Evolutionary conservation across 2,888 invertebrate genomes (phyloP).

Genomic region (Idaea straminata): DNA sequence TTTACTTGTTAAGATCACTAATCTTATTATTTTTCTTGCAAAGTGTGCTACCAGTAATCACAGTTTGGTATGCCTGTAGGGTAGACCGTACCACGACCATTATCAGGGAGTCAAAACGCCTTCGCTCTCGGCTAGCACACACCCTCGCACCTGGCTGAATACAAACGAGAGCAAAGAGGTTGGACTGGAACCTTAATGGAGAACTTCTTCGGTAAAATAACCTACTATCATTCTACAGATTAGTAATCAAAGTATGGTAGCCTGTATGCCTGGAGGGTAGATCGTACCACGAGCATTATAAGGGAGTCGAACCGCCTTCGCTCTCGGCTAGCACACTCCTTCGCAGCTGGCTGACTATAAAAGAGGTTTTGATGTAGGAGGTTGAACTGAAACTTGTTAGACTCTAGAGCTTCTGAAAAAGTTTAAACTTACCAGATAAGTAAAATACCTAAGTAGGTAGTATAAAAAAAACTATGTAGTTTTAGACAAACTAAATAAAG

Average conservation of each 20-base stretch:
- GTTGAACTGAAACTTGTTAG: not conserved
- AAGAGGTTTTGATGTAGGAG: not conserved
- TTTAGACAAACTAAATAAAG: not conserved
- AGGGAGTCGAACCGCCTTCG: not conserved
- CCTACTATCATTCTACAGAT: not conserved
- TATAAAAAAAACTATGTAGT: too few species aligned
- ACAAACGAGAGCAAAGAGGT: not conserved
- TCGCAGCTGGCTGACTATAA: not conserved
- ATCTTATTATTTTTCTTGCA: constrained; percentile 8
- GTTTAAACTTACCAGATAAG: not conserved
- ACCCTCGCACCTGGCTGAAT: not conserved
- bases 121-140: not conserved
- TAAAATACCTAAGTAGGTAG: too few species aligned
- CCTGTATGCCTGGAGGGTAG: not conserved
- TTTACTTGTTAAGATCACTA: not conserved
- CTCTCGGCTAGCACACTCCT: not conserved
- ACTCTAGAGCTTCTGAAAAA: not conserved
- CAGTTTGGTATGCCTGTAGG: constrained; percentile 25
- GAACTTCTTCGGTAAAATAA: not conserved
- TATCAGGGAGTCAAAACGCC: constrained; percentile 6
- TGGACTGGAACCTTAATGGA: not conserved
- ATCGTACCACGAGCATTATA: not conserved
- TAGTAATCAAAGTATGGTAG: not conserved
- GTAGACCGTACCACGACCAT: constrained; percentile 6
- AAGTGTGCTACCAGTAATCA: constrained; percentile 32